A percentile compares a stretch with the other conserved stretches of the same genome.
Evolutionary conservation across 2,888 invertebrate species (phyloP).

Genomic region (Ommatoiulus sabulosus): DNA sequence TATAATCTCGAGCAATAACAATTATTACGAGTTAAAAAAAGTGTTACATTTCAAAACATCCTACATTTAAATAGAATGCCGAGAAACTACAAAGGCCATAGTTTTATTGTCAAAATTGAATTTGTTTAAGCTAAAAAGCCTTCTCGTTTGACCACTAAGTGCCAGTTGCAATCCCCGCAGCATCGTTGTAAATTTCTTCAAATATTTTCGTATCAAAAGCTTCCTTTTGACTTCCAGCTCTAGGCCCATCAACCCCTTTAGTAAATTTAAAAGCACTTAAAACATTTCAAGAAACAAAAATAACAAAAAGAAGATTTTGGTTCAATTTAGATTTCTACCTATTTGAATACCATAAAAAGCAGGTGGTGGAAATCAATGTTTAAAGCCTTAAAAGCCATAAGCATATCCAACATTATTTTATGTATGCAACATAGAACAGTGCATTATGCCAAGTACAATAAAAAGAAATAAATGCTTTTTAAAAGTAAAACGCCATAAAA

Average conservation of each 20-base stretch:
- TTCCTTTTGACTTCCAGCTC: not conserved
- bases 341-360: conserved; percentile 22
- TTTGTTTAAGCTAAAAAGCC: not conserved
- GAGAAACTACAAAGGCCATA: not conserved
- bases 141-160: conserved; percentile 15
- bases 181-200: conserved; percentile 12
- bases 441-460: conserved; percentile 34
- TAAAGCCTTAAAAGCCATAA: conserved; percentile 5
- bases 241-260: conserved; percentile 21
- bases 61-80: not conserved
- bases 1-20: not conserved
- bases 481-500: conserved; percentile 22
- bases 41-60: not conserved
- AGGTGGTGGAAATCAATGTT: conserved; percentile 8
- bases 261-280: conserved; percentile 34
- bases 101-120: conserved; percentile 10
- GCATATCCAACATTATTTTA: conserved; percentile 1
- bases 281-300: conserved; percentile 12
- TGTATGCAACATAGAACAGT: not conserved
- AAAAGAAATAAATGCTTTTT: conserved; percentile 26
- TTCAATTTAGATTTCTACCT: conserved; percentile 1
- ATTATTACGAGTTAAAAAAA: not conserved
- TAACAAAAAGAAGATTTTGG: conserved; percentile 25
- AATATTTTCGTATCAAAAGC: conserved; percentile 10
- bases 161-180: conserved; percentile 28